Base-by-base conservation (phyloP, 1,140 invertebrate species). In the Rhagoletis zephyria region DNA sequence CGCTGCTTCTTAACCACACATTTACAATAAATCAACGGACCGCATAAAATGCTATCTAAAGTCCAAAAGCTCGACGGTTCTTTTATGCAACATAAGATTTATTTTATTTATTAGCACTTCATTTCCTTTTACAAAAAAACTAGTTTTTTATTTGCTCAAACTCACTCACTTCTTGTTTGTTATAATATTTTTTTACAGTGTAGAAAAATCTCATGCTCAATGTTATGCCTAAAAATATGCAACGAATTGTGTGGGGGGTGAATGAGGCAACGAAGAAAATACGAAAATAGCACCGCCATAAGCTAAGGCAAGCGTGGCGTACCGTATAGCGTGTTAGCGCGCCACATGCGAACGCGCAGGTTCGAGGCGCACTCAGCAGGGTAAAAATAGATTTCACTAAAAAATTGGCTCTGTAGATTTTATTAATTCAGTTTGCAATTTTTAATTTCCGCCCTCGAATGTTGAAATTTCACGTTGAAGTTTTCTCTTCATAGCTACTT, bases 21-120 rank as follows among this genome's bases (percentile, higher is more conserved):
- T n/a, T 63, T 30, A 81, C 74, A 7, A 51, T n/a, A 45, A 51
- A 56, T 14, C 70, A 51, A 9, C n/a, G 48, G 2, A 7, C 42
- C 19, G 45, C 70, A 77, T 77, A 77, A 56, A 81, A 81, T 81
- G 74, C 74, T 81, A 81, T 81, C 74, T 81, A 56, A 6, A 51
- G 48, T 48, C 10, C 42, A 81, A 81, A 81, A 81, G 74, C 51
- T 51, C 51, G 9, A 81, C 51, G 16, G 14, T 56, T 48, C 14
- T 51, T 81, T 56, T 10, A n/a, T 59, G 74, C n/a, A 81, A 56
- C 74, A 81, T 81, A 81, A 19, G n/a, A 48, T 30, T 30, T 30
- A 4, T 74, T n/a, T 16, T 48, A 74, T 74, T 16, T 74, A 42
- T 74, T 74, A 4, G n/a, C 16, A 48, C 3, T 74, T 48, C 70